Evolutionary conservation across 1,140 invertebrate genomes (phyloP), one percentile per base, ranked within the genome.

Genomic region (Penaeus japonicus): DNA sequence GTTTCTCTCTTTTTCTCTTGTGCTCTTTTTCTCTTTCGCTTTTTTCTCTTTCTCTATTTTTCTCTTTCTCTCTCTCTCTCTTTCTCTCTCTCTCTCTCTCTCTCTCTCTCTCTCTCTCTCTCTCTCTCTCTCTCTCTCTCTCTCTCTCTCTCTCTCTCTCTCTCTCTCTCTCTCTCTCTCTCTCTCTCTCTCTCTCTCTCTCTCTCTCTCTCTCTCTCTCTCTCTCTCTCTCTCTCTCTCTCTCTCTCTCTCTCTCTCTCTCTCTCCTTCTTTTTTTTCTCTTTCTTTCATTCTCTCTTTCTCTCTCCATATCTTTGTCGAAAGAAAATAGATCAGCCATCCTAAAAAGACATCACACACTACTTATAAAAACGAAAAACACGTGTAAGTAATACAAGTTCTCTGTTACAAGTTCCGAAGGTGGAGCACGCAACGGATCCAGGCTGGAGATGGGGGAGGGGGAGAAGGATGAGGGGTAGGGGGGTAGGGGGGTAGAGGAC

Each of bases 61-160:
- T 39, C 3, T 39, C 39, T 39, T 0, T 39, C 35, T 39, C 35
- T 39, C 35, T 39, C 35, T 39, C 35, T 39, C 35, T 39, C 35
- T 81, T 39, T 39, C 30, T 79, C 22, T 39, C 22, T 47, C 77
- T 32, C n/a, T 32, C 77, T 79, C 77, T 17, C 35, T 32, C n/a
- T 32, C 27, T 39, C 30, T 32, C 27, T 32, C 77, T 39, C 30
- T 39, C 24, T 39, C 77, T 39, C 77, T 79, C 77, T 79, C 77
- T 79, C 77, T 65, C 62, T 65, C 62, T 65, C 12, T 65, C 62
- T 79, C 77, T 79, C 77, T 79, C 77, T 79, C 77, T 79, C 77
- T 79, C 77, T 79, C 77, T 79, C 77, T 79, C 77, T 79, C 77
- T 79, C 77, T 79, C 77, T 79, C 77, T 79, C 77, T 79, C 77